Evolutionary conservation across 2,113 vertebrate species (phyloP).

Genomic region (Mastomys coucha): DNA sequence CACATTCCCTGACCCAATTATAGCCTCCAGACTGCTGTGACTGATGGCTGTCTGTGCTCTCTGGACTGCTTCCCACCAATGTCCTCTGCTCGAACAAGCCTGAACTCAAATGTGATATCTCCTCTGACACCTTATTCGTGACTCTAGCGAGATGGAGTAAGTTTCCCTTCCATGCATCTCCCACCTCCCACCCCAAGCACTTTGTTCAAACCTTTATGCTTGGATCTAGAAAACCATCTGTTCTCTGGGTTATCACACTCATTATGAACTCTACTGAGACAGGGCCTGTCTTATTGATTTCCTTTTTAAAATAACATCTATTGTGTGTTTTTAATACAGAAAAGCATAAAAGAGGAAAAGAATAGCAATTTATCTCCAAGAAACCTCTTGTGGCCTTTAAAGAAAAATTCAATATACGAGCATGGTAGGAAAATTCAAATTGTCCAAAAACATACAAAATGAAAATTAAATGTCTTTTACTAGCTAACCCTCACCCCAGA

Average conservation of each 20-base stretch:
- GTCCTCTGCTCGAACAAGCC: constrained; percentile 24
- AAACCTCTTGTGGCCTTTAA: constrained; percentile 60
- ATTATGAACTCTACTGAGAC: constrained; percentile 56
- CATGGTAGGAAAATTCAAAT: constrained; percentile 52
- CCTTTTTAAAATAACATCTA: constrained; percentile 65
- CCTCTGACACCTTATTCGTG: constrained; percentile 12
- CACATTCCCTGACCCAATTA: not conserved
- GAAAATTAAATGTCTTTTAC: constrained; percentile 54
- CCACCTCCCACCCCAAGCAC: not conserved
- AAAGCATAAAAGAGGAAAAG: not conserved
- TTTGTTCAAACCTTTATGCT: constrained; percentile 61
- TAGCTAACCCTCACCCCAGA: not conserved
- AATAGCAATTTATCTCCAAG: constrained; percentile 47
- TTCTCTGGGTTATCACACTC: constrained; percentile 57
- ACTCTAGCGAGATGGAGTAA: constrained; percentile 22
- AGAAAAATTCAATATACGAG: constrained; percentile 58
- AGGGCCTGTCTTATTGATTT: constrained; percentile 57
- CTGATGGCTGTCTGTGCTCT: not conserved
- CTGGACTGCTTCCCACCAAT: not conserved
- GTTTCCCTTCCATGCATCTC: not conserved
- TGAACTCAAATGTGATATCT: constrained; percentile 31
- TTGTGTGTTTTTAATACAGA: constrained; percentile 66
- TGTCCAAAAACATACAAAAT: constrained; percentile 44
- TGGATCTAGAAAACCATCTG: constrained; percentile 54
- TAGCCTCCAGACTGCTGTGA: not conserved